Conservation (phyloP, 1,140 invertebrate species). For the Drosophila lini region DNA sequence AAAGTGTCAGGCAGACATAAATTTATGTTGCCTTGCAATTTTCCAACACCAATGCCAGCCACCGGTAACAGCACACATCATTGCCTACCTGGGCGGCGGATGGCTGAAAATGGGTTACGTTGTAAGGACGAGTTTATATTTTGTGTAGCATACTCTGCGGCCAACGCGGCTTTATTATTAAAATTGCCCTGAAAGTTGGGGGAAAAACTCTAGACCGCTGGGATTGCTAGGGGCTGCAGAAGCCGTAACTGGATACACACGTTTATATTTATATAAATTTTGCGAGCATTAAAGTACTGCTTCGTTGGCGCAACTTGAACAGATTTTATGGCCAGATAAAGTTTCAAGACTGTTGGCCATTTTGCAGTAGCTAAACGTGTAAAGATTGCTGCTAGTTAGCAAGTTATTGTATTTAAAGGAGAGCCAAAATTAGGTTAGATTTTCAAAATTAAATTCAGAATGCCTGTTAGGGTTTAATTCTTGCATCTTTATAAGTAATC, state of each 20-base stretch:
- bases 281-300: constrained; percentile 8
- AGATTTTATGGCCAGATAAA: constrained; percentile 14
- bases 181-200: constrained; percentile 50
- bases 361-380: constrained; percentile 1
- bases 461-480: not conserved
- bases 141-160: constrained; percentile 41
- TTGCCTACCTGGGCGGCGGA: constrained; percentile 3
- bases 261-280: constrained; percentile 29
- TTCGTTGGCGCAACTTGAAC: constrained; percentile 19
- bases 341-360: constrained; percentile 4
- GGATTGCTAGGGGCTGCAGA: constrained; percentile 20
- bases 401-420: not conserved
- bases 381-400: constrained; percentile 2
- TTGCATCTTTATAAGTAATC: not conserved
- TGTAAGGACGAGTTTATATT: constrained; percentile 36
- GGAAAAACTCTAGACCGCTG: constrained; percentile 29
- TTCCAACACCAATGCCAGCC: constrained; percentile 25
- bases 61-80: constrained; percentile 17
- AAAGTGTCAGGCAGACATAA: constrained; percentile 73
- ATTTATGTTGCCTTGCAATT: constrained; percentile 70
- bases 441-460: not conserved
- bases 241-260: constrained; percentile 31
- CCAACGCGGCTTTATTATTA: constrained; percentile 51
- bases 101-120: constrained; percentile 16
- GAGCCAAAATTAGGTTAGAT: not conserved